These are phyloP conservation scores for Chanos chanos DNA, from an alignment of 2,797 vertebrate species.

Conservation along the genomic window DNA sequence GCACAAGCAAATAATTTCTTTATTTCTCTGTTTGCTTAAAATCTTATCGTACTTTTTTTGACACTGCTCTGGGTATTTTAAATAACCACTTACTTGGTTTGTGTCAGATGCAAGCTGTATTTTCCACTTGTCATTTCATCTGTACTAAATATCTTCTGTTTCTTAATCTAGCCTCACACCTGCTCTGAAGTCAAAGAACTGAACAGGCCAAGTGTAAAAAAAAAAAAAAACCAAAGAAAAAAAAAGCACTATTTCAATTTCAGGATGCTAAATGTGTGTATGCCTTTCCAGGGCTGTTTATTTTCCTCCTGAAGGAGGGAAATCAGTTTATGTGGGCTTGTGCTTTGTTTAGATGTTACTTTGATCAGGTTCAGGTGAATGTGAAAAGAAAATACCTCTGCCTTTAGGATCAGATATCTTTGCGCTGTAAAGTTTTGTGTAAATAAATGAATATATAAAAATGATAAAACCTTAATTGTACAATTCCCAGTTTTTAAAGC, in stretches of 20 bases:
- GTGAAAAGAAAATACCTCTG: too few relatives aligned
- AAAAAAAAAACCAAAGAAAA: too few relatives aligned
- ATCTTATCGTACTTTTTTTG: constrained; percentile 54
- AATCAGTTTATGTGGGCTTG: constrained; percentile 6
- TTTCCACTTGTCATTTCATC: constrained; percentile 43
- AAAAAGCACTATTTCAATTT: constrained; percentile 45
- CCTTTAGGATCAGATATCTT: too few relatives aligned
- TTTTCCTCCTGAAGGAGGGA: constrained; percentile 26
- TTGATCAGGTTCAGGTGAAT: too few relatives aligned
- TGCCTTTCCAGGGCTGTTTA: constrained; percentile 27
- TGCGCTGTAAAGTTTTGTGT: too few relatives aligned
- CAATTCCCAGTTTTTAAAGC: too few relatives aligned
- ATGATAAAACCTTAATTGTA: too few relatives aligned
- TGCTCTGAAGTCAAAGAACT: constrained; percentile 44
- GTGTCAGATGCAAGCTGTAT: constrained; percentile 49
- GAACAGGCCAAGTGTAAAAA: too few relatives aligned
- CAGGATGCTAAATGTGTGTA: constrained; percentile 42
- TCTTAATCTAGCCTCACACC: constrained; percentile 52
- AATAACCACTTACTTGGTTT: constrained; percentile 53
- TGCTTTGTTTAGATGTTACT: too few relatives aligned
- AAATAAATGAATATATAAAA: too few relatives aligned
- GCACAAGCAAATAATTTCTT: constrained; percentile 50
- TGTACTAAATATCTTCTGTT: constrained; percentile 47
- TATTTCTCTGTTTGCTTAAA: constrained; percentile 53
- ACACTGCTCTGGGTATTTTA: constrained; percentile 50